Evolutionary conservation across 2,113 vertebrate species (phyloP), one percentile per base, ranked within the genome.

Genomic region (Python bivittatus): DNA sequence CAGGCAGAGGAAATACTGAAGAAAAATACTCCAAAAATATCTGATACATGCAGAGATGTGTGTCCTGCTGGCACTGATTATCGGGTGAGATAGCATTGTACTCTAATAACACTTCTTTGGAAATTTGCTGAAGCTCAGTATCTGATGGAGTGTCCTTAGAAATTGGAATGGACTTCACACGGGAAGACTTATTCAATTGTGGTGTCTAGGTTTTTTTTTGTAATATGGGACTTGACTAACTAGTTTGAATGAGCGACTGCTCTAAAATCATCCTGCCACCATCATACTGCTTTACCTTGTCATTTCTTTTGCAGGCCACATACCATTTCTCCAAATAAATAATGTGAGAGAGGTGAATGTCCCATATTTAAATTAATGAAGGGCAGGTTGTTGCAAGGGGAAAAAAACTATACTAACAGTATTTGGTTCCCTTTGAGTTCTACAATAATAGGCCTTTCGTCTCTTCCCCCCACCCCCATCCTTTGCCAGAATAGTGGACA

Each of bases 401-500:
- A 52, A 29, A 42, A 25, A 42, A 42, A 23, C 12, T 42, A 23
- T 57, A 53, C 64, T 56, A 56, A 57, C 57, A 48, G 54, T 48
- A n/a, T 29, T 54, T 52, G 20, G 25, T 44, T 92, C 57, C 64
- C 33, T 88, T 79, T 88, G 60, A 61, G 61, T 79, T 13, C 38
- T 29, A 22, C 15, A 88, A 42, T 56, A 94, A 13, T 91, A 92
- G 64, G 91, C 93, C 44, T 85, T 96, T 91, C 91, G 93, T 95
- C 94, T 90, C 25, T 25, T 25, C 22, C 61, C 7, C 61, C 10
- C 42, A 10, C 22, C 8, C 27, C 25, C 11, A 90, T 57, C 60
- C 72, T 90, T 87, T 29, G 60, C 48, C 53, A 88, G 17, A 79
- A 79, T 79, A 42, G 15, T 22, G 33, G 33, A 42, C 9, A 17